phyloP scores from a whole-genome alignment of 2,113 vertebrate species.

The Nycticryphes semicollaris region DNA sequence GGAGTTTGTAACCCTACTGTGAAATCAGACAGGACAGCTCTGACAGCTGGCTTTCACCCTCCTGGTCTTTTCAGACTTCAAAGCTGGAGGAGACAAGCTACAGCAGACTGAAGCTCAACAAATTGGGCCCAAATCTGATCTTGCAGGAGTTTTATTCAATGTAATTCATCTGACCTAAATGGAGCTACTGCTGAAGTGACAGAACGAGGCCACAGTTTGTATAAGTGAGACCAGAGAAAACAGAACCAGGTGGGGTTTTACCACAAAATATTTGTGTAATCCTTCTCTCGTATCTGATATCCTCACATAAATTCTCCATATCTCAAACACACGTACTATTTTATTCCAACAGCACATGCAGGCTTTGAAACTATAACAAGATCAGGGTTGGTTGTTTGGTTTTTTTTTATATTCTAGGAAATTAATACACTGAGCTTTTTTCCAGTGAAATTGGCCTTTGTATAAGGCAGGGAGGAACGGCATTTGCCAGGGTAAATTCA shows the following conservation, averaged over 20 bases:
- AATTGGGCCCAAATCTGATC: neutral
- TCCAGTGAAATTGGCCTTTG: neutral
- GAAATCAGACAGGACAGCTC: neutral
- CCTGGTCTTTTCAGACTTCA: neutral
- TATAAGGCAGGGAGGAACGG: neutral
- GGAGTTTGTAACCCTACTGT: neutral
- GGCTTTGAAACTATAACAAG: neutral
- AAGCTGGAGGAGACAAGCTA: neutral
- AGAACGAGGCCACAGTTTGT: neutral
- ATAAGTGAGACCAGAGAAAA: neutral
- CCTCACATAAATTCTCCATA: neutral
- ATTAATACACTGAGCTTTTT: neutral
- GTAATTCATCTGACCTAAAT: neutral
- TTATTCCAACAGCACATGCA: neutral
- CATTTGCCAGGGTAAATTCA: neutral
- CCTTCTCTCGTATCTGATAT: neutral
- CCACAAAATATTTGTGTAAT: neutral
- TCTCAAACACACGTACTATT: neutral
- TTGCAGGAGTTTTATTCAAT: neutral
- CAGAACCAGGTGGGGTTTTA: neutral
- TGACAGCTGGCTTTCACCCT: neutral
- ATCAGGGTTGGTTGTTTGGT: neutral
- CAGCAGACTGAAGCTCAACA: neutral
- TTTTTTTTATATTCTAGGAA: neutral
- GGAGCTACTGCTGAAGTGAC: neutral